Evolutionary conservation across 2,797 vertebrate species (phyloP).

Genomic region (Helarctos malayanus): DNA sequence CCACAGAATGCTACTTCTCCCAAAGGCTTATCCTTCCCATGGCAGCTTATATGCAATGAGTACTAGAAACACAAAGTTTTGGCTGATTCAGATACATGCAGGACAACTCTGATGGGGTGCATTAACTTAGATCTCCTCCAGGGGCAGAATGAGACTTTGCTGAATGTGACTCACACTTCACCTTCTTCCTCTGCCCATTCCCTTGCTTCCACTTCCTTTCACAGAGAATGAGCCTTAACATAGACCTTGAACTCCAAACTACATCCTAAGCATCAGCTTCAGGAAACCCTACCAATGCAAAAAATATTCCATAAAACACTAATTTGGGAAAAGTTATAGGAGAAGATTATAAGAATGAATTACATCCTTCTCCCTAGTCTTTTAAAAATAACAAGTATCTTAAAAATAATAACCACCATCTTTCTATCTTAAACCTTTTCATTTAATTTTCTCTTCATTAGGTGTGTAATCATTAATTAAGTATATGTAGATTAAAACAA

Average conservation of each 20-base stretch:
- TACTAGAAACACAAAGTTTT: not conserved
- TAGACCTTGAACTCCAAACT: not conserved
- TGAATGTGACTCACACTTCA: not conserved
- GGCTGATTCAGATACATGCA: not conserved
- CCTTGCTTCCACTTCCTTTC: not conserved
- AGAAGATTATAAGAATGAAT: not conserved
- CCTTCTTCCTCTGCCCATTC: not conserved
- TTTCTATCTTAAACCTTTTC: not conserved
- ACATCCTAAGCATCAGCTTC: not conserved
- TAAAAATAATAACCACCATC: not conserved
- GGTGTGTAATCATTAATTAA: not conserved
- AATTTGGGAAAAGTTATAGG: not conserved
- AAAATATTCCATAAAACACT: not conserved
- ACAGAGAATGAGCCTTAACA: not conserved
- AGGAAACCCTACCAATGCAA: not conserved
- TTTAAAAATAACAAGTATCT: conserved; percentile 6
- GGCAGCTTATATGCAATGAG: not conserved
- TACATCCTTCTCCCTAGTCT: not conserved
- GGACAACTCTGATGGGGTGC: not conserved
- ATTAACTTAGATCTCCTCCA: not conserved
- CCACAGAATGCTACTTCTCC: not conserved
- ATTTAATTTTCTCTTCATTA: not conserved
- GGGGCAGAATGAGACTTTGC: not conserved
- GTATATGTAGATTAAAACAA: not conserved
- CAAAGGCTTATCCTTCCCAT: not conserved